A percentile compares a stretch with the other conserved stretches of the same genome.
Conservation (phyloP, 2,797 vertebrate species). For the Alauda arvensis region DNA sequence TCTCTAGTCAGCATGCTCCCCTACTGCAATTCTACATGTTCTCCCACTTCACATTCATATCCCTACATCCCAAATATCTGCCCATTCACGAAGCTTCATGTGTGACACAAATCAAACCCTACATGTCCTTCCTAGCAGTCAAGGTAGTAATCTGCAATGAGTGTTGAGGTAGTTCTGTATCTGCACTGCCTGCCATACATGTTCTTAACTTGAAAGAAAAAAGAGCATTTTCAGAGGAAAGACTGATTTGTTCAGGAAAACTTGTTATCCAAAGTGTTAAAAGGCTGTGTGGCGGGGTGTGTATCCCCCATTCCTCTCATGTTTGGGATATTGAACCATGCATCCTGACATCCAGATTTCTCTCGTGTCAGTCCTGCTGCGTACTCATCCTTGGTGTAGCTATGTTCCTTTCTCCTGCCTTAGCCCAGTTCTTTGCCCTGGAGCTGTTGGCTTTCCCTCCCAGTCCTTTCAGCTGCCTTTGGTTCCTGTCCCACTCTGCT, state of each 20-base stretch:
- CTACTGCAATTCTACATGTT: neutral
- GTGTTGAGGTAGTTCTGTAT: neutral
- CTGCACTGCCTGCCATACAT: neutral
- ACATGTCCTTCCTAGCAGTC: neutral
- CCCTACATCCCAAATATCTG: neutral
- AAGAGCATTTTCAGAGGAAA: neutral
- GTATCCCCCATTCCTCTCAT: neutral
- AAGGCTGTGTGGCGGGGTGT: neutral
- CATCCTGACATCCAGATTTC: neutral
- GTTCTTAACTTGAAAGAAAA: neutral
- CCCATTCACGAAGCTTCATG: fast-evolving
- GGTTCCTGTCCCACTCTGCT: neutral
- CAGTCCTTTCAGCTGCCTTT: neutral
- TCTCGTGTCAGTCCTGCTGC: neutral
- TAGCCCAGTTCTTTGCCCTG: neutral
- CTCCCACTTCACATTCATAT: neutral
- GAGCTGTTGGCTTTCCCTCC: neutral
- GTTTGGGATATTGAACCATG: neutral
- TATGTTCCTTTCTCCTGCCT: neutral
- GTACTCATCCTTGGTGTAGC: neutral
- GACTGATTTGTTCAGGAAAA: neutral
- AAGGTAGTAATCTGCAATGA: neutral
- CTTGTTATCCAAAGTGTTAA: neutral
- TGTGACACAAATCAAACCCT: neutral
- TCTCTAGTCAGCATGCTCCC: neutral